Conservation (phyloP, 2,888 invertebrate genomes). For the Mythimna vitellina region DNA sequence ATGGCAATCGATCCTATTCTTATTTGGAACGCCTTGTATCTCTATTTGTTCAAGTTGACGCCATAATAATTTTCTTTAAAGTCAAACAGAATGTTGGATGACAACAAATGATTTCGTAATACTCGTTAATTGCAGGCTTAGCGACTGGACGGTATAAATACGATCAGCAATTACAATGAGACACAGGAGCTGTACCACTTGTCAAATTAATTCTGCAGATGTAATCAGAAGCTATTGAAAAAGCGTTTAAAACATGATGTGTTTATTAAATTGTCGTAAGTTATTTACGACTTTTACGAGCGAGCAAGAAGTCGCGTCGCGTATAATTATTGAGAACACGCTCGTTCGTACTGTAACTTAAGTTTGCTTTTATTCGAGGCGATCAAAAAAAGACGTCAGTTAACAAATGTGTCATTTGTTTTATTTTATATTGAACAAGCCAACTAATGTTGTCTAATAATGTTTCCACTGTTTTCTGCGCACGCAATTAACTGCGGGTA, state of each 20-base stretch:
- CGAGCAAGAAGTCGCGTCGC: slow-evolving; percentile 60
- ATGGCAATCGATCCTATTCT: no score
- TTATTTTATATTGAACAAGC: slow-evolving; percentile 29
- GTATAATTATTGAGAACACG: slow-evolving; percentile 68
- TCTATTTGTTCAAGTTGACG: slow-evolving; percentile 37
- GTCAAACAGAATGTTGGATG: slow-evolving; percentile 30
- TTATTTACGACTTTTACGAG: slow-evolving; percentile 81
- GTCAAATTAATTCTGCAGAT: slow-evolving; percentile 85
- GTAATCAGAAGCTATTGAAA: slow-evolving; percentile 84
- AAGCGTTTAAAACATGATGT: slow-evolving; percentile 86
- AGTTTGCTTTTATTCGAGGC: slow-evolving; percentile 24
- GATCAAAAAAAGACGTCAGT: slow-evolving; percentile 11
- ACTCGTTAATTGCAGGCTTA: slow-evolving; percentile 56
- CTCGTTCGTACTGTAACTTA: slow-evolving; percentile 53
- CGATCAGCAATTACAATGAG: slow-evolving; percentile 78
- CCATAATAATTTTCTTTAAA: slow-evolving; percentile 37
- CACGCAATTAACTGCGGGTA: slow-evolving; percentile 26
- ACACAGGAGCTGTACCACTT: slow-evolving; percentile 77
- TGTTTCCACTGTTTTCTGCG: slow-evolving; percentile 9
- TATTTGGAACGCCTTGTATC: no score
- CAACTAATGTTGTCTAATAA: slow-evolving; percentile 25
- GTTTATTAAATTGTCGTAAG: slow-evolving; percentile 88
- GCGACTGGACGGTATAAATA: slow-evolving; percentile 23
- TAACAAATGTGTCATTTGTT: slow-evolving; percentile 16
- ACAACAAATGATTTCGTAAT: slow-evolving; percentile 60